phyloP scores from a whole-genome alignment of 2,113 vertebrate species.

The Callithrix jacchus region DNA sequence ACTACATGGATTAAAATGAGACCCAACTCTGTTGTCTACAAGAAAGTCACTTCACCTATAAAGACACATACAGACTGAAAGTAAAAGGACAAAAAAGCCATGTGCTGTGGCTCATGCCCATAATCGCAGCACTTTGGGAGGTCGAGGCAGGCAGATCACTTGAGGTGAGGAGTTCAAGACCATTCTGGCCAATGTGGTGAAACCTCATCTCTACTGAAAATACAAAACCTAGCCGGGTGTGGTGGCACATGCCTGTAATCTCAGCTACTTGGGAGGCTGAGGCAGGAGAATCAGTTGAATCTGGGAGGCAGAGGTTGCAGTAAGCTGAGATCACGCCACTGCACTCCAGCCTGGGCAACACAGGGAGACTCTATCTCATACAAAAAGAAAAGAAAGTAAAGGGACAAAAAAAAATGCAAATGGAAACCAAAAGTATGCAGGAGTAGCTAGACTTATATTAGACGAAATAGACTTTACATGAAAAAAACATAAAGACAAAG shows the following conservation, averaged over 20 bases:
- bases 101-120: background rate
- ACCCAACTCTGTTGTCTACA: too few relatives aligned
- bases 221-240: background rate
- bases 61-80: too few relatives aligned
- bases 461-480: too few relatives aligned
- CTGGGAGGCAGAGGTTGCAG: background rate
- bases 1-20: too few relatives aligned
- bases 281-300: background rate
- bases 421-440: too few relatives aligned
- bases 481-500: too few relatives aligned
- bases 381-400: background rate
- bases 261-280: background rate
- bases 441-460: too few relatives aligned
- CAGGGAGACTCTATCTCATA: background rate
- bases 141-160: background rate
- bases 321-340: background rate
- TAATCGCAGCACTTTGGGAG: background rate
- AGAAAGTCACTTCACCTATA: too few relatives aligned
- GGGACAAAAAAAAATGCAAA: too few relatives aligned
- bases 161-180: background rate
- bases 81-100: too few relatives aligned
- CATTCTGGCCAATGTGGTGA: background rate
- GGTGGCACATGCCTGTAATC: background rate
- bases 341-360: background rate
- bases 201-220: background rate